Percentiles rank a stretch among this genome's conserved stretches.
Evolutionary conservation across 2,888 invertebrate genomes (phyloP).

Genomic region (Zhuqinia jingwanae): DNA sequence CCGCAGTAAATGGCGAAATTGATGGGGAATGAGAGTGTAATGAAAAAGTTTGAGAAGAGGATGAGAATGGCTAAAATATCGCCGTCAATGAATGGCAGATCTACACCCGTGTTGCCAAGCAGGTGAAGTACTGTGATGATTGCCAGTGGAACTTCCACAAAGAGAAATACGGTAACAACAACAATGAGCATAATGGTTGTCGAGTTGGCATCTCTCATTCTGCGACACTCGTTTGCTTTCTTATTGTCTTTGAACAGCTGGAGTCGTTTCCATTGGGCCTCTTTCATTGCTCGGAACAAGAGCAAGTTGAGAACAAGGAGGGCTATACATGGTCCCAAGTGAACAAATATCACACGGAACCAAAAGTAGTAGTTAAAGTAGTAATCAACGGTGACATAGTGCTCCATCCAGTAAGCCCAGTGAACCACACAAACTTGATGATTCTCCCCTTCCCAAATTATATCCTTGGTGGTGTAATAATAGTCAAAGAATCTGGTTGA

Average conservation of each 20-base stretch:
- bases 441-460: slow-evolving; percentile 86
- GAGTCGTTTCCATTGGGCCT: slow-evolving; percentile 90
- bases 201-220: slow-evolving; percentile 90
- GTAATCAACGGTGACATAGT: slow-evolving; percentile 86
- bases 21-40: slow-evolving; percentile 94
- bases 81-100: slow-evolving; percentile 83
- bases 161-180: slow-evolving; percentile 91
- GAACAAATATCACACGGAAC: slow-evolving; percentile 95
- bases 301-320: slow-evolving; percentile 94
- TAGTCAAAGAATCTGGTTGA: slow-evolving; percentile 91
- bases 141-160: slow-evolving; percentile 92
- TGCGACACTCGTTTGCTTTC: slow-evolving; percentile 89
- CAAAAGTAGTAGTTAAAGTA: slow-evolving; percentile 92
- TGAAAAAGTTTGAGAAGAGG: slow-evolving; percentile 93
- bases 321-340: slow-evolving; percentile 93
- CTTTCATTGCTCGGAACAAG: slow-evolving; percentile 91
- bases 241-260: slow-evolving; percentile 87
- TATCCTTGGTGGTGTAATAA: slow-evolving; percentile 84
- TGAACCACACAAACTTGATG: slow-evolving; percentile 73
- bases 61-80: slow-evolving; percentile 89
- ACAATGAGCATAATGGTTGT: slow-evolving; percentile 94
- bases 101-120: slow-evolving; percentile 87
- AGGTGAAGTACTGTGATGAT: slow-evolving; percentile 92
- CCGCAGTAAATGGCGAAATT: slow-evolving; percentile 87
- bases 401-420: slow-evolving; percentile 87